Base-by-base conservation (phyloP, 1,140 invertebrate genomes). In the Andricus grossulariae region DNA sequence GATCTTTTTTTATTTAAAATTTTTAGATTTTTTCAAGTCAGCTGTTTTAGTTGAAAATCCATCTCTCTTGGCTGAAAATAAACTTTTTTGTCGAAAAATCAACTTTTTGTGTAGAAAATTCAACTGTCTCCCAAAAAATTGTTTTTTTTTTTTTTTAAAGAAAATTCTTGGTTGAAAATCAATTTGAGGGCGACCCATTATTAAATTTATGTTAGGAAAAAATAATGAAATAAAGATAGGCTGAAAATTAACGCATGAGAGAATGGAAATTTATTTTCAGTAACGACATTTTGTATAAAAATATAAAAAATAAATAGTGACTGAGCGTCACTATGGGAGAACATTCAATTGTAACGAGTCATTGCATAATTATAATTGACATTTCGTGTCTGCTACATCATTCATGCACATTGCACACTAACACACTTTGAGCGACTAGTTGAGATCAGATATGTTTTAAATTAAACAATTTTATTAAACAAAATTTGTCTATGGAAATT, bases 241-340 rank as follows among this genome's bases (percentile, higher is more conserved):
- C 19, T 25, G 1, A 57, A 32, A 32, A 60, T 60, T 60, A 60
- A 60, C 57, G 57, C 12, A 60, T 60, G 57, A 60, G 18, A 60
- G 57, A 60, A 60, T 60, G 57, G 16, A 60, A 60, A 25, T 32
- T 60, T 60, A 25, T 60, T 60, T 39, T 60, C 21, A 60, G 21
- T 60, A 60, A 57, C 80, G 83, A 82, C 50, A 72, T 72, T 78
- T 75, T 81, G 80, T 87, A 87, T 84, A 87, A 85, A 86, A 86
- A 82, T 87, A 86, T 86, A 87, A 86, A 87, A 86, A 87, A 86
- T 85, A 87, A 87, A 83, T 85, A 85, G 74, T 74, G 70, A 78
- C 73, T 51, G 74, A 76, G 72, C 55, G 66, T 77, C 39, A 75
- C 49, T 81, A 71, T 73, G 71, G 21, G 72, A 78, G 80, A 60